Conservation (phyloP, 2,888 invertebrate genomes). For the Halocaridina rubra region DNA sequence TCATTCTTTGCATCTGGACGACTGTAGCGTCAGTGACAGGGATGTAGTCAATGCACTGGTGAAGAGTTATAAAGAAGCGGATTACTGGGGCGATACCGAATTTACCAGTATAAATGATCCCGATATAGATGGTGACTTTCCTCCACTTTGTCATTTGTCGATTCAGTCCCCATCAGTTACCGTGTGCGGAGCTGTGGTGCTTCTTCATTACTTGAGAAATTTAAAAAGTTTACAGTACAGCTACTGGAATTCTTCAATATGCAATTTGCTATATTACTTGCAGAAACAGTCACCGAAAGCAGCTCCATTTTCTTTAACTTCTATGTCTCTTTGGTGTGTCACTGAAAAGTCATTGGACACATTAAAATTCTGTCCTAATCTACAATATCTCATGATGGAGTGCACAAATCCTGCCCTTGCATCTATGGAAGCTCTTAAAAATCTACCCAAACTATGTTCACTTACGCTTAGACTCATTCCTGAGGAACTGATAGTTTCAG, state of each 20-base stretch:
- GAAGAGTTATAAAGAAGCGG: not conserved
- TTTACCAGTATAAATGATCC: not conserved
- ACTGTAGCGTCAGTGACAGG: conserved; percentile 21
- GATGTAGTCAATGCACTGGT: conserved; percentile 32
- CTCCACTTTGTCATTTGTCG: conserved; percentile 21
- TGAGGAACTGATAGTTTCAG: conserved; percentile 11
- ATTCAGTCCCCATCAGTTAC: conserved; percentile 27
- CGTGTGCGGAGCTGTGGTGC: conserved; percentile 27
- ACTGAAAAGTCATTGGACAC: conserved; percentile 14
- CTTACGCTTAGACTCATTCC: conserved; percentile 28
- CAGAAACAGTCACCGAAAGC: not conserved
- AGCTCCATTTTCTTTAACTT: conserved; percentile 17
- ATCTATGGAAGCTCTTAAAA: not conserved
- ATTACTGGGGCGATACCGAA: not conserved
- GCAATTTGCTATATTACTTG: conserved; percentile 17
- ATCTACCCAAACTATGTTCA: conserved; percentile 1
- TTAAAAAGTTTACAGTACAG: conserved; percentile 24
- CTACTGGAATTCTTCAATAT: conserved; percentile 32
- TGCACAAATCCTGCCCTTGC: conserved; percentile 21
- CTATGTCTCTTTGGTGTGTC: conserved; percentile 18
- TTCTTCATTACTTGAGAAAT: conserved; percentile 17
- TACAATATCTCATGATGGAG: conserved; percentile 37
- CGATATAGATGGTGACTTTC: not conserved
- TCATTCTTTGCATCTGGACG: conserved; percentile 24
- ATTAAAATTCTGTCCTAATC: conserved; percentile 14